These are phyloP conservation scores for Harpalus rufipes DNA, from an alignment of 2,888 invertebrate genomes.

Conservation along the genomic window DNA sequence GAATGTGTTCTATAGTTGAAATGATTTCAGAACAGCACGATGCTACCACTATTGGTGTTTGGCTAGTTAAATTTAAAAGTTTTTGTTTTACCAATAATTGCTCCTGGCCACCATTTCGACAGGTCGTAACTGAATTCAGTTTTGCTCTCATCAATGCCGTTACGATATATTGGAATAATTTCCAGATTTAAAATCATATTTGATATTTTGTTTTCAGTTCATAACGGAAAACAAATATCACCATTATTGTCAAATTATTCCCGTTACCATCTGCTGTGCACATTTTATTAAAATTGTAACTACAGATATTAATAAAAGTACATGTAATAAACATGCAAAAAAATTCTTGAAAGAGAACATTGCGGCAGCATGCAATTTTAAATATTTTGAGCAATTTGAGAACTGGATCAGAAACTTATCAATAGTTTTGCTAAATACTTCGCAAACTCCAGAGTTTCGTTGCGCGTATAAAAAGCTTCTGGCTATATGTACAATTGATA, in stretches of 20 bases:
- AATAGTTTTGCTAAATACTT: not conserved
- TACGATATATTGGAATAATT: slow-evolving; percentile 29
- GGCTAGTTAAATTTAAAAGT: slow-evolving; percentile 45
- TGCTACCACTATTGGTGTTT: slow-evolving; percentile 4
- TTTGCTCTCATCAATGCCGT: slow-evolving; percentile 38
- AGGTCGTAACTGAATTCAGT: slow-evolving; percentile 24
- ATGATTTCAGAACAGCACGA: slow-evolving; percentile 36
- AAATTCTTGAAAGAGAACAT: slow-evolving; percentile 21
- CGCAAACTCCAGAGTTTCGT: not conserved
- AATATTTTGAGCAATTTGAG: not conserved
- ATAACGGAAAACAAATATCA: not conserved
- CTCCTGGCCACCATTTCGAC: slow-evolving; percentile 30
- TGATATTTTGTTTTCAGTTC: slow-evolving; percentile 1
- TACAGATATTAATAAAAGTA: slow-evolving; percentile 4
- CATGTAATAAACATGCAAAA: not conserved
- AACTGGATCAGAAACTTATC: not conserved
- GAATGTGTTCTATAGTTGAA: slow-evolving; percentile 20
- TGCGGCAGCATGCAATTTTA: slow-evolving; percentile 12
- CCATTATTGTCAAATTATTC: not conserved
- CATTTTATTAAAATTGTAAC: slow-evolving; percentile 36
- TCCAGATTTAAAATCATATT: slow-evolving; percentile 29
- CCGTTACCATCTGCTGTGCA: slow-evolving; percentile 20
- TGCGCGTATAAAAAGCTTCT: not conserved
- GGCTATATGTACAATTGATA: not conserved
- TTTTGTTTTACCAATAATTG: slow-evolving; percentile 4